Percentiles rank a stretch among this genome's conserved stretches.
phyloP scores from a whole-genome alignment of 2,113 vertebrate species.

The Syngnathus typhle region DNA sequence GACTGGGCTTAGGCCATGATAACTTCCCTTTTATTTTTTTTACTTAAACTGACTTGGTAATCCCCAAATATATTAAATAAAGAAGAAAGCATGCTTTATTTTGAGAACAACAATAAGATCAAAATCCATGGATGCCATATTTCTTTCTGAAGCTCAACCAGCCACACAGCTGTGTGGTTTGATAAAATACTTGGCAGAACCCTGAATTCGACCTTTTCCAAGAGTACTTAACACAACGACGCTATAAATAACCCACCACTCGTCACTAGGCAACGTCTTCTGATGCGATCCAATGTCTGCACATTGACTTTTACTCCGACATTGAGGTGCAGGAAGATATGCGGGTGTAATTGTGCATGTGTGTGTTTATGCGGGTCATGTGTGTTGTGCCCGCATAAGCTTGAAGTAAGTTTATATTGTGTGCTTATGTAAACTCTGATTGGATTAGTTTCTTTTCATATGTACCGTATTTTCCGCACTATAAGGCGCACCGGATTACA shows the following conservation, averaged over 20 bases:
- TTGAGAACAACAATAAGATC: slow-evolving; percentile 2
- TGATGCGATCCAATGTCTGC: slow-evolving; percentile 37
- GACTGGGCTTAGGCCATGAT: slow-evolving; percentile 19
- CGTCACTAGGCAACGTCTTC: slow-evolving; percentile 51
- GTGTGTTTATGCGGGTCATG: background rate
- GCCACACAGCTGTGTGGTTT: slow-evolving; percentile 47
- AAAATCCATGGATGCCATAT: slow-evolving; percentile 16
- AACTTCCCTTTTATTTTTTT: slow-evolving; percentile 1
- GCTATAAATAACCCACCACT: slow-evolving; percentile 26
- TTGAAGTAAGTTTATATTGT: slow-evolving; percentile 12
- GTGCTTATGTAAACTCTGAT: slow-evolving; percentile 3
- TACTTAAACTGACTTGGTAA: background rate
- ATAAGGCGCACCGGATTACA: too few relatives aligned
- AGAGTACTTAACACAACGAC: slow-evolving; percentile 30
- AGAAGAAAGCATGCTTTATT: slow-evolving; percentile 8
- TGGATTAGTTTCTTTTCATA: background rate
- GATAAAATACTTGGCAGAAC: slow-evolving; percentile 57
- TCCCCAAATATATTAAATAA: slow-evolving; percentile 6
- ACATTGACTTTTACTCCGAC: slow-evolving; percentile 23
- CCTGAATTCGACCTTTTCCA: slow-evolving; percentile 50
- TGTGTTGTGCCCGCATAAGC: slow-evolving; percentile 2
- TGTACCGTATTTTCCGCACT: too few relatives aligned
- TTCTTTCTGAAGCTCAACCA: slow-evolving; percentile 27
- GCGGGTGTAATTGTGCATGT: slow-evolving; percentile 9
- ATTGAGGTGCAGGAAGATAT: slow-evolving; percentile 13